Conservation (phyloP, 2,113 vertebrate genomes). For the Corythoichthys haematopterus region DNA sequence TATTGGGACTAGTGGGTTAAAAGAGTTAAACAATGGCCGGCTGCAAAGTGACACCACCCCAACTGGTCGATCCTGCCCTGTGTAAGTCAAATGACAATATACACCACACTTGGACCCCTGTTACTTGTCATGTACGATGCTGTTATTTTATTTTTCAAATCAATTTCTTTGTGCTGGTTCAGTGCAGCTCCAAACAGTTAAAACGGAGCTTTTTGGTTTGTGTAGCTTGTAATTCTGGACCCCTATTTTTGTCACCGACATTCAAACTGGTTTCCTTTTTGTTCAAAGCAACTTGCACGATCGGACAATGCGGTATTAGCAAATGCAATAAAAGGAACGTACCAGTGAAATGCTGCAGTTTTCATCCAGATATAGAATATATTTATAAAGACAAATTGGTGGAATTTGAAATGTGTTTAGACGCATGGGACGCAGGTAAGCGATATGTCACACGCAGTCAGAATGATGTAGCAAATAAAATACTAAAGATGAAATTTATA, state of each 20-base stretch:
- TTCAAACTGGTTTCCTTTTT: constrained; percentile 71
- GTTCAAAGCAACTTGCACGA: constrained; percentile 81
- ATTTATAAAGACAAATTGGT: constrained; percentile 68
- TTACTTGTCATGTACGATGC: constrained; percentile 75
- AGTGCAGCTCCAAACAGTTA: constrained; percentile 46
- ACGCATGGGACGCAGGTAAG: constrained; percentile 81
- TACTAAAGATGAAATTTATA: constrained; percentile 78
- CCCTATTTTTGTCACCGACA: constrained; percentile 69
- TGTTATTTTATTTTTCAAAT: constrained; percentile 52
- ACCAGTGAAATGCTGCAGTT: constrained; percentile 92
- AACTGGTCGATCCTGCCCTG: constrained; percentile 36
- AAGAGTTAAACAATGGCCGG: constrained; percentile 22
- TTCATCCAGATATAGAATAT: constrained; percentile 84
- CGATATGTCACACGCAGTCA: constrained; percentile 72
- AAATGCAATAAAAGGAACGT: constrained; percentile 72
- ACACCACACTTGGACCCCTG: constrained; percentile 64
- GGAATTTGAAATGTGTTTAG: constrained; percentile 60
- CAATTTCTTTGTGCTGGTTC: constrained; percentile 88
- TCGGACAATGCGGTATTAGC: constrained; percentile 77
- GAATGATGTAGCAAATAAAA: constrained; percentile 75
- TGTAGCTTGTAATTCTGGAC: constrained; percentile 57
- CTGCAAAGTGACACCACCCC: constrained; percentile 55
- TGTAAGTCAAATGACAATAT: constrained; percentile 70
- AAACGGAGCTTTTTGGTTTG: constrained; percentile 72
- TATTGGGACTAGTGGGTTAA: constrained; percentile 10